Percentiles rank a stretch among this genome's conserved stretches.
These are phyloP conservation scores for Zelostemma sp. DNA, from an alignment of 1,140 invertebrate species.

Conservation along the genomic window DNA sequence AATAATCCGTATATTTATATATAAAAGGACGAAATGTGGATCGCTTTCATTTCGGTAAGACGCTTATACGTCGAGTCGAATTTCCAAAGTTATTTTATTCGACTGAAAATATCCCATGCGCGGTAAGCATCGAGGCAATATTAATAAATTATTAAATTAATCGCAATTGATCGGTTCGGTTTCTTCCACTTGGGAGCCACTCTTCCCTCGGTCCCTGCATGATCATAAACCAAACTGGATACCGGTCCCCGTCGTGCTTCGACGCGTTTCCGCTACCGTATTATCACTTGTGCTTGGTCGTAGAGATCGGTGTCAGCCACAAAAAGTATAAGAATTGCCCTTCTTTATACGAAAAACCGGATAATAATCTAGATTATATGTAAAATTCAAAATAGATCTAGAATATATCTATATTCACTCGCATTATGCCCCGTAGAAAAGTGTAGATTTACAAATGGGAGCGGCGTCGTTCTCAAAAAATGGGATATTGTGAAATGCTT, in stretches of 20 bases:
- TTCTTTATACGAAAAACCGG: constrained; percentile 48
- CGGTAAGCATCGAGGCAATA: constrained; percentile 28
- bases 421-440: constrained; percentile 4
- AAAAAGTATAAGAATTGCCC: constrained; percentile 41
- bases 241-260: constrained; percentile 47
- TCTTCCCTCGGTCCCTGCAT: constrained; percentile 38
- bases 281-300: constrained; percentile 45
- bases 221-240: constrained; percentile 50
- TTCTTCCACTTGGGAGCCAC: constrained; percentile 43
- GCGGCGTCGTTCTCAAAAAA: too few relatives aligned
- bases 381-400: constrained; percentile 32
- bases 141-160: constrained; percentile 51
- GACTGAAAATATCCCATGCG: constrained; percentile 2
- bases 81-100: constrained; percentile 25
- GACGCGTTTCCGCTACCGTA: constrained; percentile 49
- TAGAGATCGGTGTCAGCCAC: constrained; percentile 46
- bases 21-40: constrained; percentile 35
- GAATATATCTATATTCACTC: constrained; percentile 34
- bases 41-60: constrained; percentile 26
- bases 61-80: not conserved
- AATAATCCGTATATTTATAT: too few relatives aligned
- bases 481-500: too few relatives aligned
- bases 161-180: constrained; percentile 50
- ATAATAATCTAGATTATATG: constrained; percentile 49
- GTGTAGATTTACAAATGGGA: too few relatives aligned